These are phyloP conservation scores for Torymus aiolomorphi DNA, from an alignment of 2,888 invertebrate species.

Conservation along the genomic window DNA sequence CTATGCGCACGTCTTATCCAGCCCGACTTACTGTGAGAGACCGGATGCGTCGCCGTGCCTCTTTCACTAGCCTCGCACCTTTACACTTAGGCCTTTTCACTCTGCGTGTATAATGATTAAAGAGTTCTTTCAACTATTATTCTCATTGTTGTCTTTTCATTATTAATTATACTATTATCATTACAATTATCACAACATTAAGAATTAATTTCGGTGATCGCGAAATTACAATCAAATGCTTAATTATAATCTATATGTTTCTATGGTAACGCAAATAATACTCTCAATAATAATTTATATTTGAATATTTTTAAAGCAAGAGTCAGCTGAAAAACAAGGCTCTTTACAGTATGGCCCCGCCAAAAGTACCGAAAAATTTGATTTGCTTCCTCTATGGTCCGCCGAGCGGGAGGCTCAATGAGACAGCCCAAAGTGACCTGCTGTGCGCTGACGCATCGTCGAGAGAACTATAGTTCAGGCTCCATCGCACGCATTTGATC, in stretches of 20 bases:
- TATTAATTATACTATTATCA: too few relatives aligned
- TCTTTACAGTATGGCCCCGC: slow-evolving; percentile 3
- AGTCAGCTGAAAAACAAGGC: neutral
- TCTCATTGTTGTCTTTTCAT: too few relatives aligned
- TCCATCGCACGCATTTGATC: slow-evolving; percentile 27
- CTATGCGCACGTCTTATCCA: slow-evolving; percentile 49
- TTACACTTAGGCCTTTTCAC: too few relatives aligned
- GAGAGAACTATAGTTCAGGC: slow-evolving; percentile 17
- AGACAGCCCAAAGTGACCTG: slow-evolving; percentile 38
- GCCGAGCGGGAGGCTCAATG: slow-evolving; percentile 31
- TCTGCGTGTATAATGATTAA: too few relatives aligned
- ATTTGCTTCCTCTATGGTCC: slow-evolving; percentile 49
- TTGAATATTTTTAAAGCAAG: slow-evolving; percentile 3
- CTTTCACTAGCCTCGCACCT: slow-evolving; percentile 1
- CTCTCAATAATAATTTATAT: neutral
- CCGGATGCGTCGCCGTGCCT: too few relatives aligned
- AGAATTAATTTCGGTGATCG: too few relatives aligned
- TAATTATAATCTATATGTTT: neutral
- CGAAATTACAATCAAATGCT: too few relatives aligned
- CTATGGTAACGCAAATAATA: too few relatives aligned
- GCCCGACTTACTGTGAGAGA: neutral
- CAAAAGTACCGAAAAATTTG: slow-evolving; percentile 12
- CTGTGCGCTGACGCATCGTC: slow-evolving; percentile 41
- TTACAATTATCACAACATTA: too few relatives aligned
- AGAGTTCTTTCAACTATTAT: too few relatives aligned